phyloP scores from a whole-genome alignment of 2,888 invertebrate species.

The Coronaproctus castanopsis region DNA sequence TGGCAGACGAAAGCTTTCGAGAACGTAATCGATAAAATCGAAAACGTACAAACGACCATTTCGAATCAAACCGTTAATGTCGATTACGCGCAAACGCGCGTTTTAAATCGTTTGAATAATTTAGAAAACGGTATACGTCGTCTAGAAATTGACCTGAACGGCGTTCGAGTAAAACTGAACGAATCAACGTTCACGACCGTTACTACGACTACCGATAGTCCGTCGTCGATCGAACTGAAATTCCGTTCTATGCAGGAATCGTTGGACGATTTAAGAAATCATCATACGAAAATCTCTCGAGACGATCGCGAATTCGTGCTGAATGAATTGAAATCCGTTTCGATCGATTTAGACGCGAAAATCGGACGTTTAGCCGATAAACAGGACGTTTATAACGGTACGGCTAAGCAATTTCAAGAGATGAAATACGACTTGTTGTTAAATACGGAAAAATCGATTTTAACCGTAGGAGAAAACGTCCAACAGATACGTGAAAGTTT shows the following conservation, averaged over 20 bases:
- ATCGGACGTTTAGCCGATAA: background rate
- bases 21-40: background rate
- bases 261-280: background rate
- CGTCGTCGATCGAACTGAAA: background rate
- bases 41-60: background rate
- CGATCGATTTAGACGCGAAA: background rate
- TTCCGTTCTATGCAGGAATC: background rate
- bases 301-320: background rate
- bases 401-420: constrained; percentile 35
- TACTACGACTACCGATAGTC: background rate
- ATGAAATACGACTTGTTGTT: constrained; percentile 30
- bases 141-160: background rate
- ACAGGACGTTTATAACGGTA: constrained; percentile 32
- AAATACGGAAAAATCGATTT: constrained; percentile 25
- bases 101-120: background rate
- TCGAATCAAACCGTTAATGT: background rate
- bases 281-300: background rate
- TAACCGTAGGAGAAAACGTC: constrained; percentile 32
- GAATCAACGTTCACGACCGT: background rate
- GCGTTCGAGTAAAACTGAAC: background rate
- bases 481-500: constrained; percentile 33
- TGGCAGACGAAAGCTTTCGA: background rate
- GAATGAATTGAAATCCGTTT: background rate
- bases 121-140: background rate
- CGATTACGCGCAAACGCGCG: background rate